Percentiles rank a stretch among this genome's conserved stretches.
Conservation (phyloP, 2,888 invertebrate species). For the Strigamia crassipes region DNA sequence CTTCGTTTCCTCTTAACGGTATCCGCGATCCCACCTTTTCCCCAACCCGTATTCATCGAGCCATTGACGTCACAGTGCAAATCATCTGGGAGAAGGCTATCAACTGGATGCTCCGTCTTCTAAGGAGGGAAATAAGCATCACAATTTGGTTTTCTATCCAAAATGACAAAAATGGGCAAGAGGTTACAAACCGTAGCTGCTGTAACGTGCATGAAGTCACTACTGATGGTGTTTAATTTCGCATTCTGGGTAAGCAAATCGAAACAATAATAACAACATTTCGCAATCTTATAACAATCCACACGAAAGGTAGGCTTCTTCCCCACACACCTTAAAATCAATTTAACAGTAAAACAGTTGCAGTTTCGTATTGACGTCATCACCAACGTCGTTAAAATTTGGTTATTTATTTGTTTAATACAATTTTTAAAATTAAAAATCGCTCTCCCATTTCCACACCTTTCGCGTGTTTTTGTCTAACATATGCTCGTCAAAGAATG, state of each 20-base stretch:
- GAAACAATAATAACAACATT: not conserved
- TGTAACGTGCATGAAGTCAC: slow-evolving; percentile 76
- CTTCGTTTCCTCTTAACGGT: too few relatives aligned
- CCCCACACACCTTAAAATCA: not conserved
- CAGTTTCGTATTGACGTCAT: too few relatives aligned
- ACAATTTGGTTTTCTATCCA: not conserved
- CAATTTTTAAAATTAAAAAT: too few relatives aligned
- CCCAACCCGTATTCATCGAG: not conserved
- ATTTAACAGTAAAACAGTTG: too few relatives aligned
- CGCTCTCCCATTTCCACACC: too few relatives aligned
- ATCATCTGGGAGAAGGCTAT: not conserved
- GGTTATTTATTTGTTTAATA: too few relatives aligned
- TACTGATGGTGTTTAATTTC: slow-evolving; percentile 79
- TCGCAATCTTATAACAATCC: not conserved
- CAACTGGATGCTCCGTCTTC: slow-evolving; percentile 4
- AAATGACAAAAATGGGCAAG: slow-evolving; percentile 66
- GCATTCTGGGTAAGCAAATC: slow-evolving; percentile 74
- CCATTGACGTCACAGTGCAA: not conserved
- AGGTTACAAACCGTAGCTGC: slow-evolving; percentile 73
- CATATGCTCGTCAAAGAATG: too few relatives aligned
- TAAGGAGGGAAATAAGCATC: not conserved
- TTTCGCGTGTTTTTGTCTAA: too few relatives aligned
- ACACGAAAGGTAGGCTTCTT: not conserved
- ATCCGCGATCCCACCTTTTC: not conserved
- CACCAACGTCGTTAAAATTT: too few relatives aligned